Evolutionary conservation across 2,797 vertebrate species (phyloP).

Genomic region (Gorsachius magnificus): DNA sequence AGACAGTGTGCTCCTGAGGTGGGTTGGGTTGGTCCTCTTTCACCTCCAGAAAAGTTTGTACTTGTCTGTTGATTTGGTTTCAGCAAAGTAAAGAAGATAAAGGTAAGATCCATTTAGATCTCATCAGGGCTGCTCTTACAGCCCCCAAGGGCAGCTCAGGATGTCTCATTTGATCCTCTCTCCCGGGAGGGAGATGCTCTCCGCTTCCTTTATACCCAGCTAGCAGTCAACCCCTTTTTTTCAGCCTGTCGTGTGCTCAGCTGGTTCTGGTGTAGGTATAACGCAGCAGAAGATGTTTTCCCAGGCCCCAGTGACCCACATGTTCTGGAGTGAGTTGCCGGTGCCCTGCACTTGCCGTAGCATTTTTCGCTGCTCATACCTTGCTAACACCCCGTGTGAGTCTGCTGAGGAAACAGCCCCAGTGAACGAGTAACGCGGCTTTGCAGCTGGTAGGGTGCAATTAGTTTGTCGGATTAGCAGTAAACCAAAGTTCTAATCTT

Average conservation of each 20-base stretch:
- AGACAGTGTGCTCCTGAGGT: background rate
- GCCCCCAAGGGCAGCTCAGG: background rate
- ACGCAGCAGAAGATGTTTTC: background rate
- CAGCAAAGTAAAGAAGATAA: background rate
- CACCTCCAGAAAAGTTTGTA: background rate
- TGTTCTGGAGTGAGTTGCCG: fast-evolving
- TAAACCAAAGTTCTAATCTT: background rate
- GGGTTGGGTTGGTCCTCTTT: background rate
- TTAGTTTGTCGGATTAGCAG: background rate
- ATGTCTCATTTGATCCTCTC: background rate
- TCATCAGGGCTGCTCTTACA: background rate
- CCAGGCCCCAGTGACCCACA: background rate
- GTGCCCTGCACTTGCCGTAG: background rate
- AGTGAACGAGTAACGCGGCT: background rate
- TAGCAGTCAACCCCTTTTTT: background rate
- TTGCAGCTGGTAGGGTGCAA: background rate
- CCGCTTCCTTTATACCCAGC: background rate
- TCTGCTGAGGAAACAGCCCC: fast-evolving
- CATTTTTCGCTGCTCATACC: background rate
- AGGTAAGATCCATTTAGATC: background rate
- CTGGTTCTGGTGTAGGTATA: background rate
- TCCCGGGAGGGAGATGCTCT: background rate
- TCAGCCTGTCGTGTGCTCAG: background rate
- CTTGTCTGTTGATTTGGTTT: background rate
- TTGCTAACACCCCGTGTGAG: fast-evolving